A percentile compares a stretch with the other conserved stretches of the same genome.
phyloP scores from a whole-genome alignment of 1,140 invertebrate genomes.

The Apis cerana region DNA sequence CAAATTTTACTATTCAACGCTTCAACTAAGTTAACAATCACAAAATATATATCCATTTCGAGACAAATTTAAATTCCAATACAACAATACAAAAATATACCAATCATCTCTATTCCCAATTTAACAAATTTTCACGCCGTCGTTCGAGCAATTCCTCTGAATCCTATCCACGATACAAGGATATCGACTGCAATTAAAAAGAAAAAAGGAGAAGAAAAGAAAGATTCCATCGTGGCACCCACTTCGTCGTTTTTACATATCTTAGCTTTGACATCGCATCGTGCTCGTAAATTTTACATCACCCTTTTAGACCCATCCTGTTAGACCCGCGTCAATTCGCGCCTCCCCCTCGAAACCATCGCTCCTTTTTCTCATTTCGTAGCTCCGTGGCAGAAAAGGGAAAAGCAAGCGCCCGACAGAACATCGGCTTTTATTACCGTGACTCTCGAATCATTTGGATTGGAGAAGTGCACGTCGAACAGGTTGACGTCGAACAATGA shows the following conservation, averaged over 20 bases:
- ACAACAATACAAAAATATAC: no score
- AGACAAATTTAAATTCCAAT: no score
- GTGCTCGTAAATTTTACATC: background rate
- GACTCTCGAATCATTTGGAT: slow-evolving; percentile 1
- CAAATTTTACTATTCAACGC: no score
- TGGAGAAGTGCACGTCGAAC: background rate
- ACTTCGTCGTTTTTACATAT: slow-evolving; percentile 24
- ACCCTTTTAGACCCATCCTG: slow-evolving; percentile 6
- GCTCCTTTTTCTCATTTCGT: slow-evolving; percentile 10
- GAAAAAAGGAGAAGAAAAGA: no score
- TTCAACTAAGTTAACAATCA: no score
- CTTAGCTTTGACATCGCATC: slow-evolving; percentile 5
- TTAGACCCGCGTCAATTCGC: background rate
- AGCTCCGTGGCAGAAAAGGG: background rate
- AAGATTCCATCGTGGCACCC: background rate
- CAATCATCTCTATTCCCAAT: no score
- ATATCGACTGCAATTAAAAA: no score
- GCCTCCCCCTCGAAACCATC: background rate
- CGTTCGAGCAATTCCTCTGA: no score
- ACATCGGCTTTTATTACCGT: slow-evolving; percentile 31
- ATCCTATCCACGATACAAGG: no score
- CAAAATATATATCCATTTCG: no score
- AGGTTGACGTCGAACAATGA: background rate
- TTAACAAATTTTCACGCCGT: no score
- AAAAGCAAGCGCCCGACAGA: background rate